Evolutionary conservation across 2,888 invertebrate species (phyloP).

Genomic region (Oscheius sp.): DNA sequence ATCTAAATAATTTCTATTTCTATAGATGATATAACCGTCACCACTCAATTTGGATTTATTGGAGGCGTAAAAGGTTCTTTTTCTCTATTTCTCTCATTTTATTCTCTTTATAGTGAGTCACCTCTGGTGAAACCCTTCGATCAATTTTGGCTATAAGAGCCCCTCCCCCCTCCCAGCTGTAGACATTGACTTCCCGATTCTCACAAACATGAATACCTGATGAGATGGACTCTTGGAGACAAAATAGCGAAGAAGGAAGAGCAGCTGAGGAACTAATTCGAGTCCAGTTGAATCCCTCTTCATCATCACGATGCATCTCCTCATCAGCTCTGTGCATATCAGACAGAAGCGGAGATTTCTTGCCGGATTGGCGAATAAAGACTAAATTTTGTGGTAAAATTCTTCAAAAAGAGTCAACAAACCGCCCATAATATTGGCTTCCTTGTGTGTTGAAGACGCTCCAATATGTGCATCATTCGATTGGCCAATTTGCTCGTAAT

Average conservation of each 20-base stretch:
- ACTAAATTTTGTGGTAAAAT: no score
- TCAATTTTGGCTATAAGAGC: neutral
- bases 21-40: no score
- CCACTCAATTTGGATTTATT: no score
- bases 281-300: neutral
- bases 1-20: neutral
- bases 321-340: constrained; percentile 3
- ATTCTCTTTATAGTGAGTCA: no score
- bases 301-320: neutral
- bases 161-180: neutral
- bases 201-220: neutral
- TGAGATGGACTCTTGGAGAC: constrained; percentile 7
- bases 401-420: neutral
- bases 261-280: constrained; percentile 6
- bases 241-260: constrained; percentile 14
- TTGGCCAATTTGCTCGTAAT: constrained; percentile 19
- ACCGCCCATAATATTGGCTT: constrained; percentile 14
- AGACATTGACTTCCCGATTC: no score
- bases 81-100: no score
- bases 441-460: constrained; percentile 6
- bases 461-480: constrained; percentile 14
- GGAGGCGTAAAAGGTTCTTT: no score
- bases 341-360: constrained; percentile 18
- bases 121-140: neutral
- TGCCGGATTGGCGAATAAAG: neutral